Evolutionary conservation across 1,140 invertebrate species (phyloP), one percentile per base, ranked within the genome.

Genomic region (Diorhabda carinulata): DNA sequence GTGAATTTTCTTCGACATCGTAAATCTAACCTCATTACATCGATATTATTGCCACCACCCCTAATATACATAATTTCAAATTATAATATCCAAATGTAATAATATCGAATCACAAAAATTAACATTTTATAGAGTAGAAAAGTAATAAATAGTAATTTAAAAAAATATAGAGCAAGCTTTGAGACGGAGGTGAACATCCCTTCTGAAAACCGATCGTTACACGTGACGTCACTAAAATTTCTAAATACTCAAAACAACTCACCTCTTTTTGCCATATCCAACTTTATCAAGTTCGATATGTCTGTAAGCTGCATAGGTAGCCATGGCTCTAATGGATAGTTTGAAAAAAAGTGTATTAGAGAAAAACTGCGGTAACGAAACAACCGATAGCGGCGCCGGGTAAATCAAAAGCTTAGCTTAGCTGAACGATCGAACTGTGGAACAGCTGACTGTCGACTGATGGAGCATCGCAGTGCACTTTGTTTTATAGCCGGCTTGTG

Each of bases 251-350:
- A 67, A 25, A 6, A 65, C 7, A 3, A 72, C 74, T 78, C 84
- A 89, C 88, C 88, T 89, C 81, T 88, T 88, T 80, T 90, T 90
- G 66, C 88, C 88, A 78, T 86, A 88, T 78, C 88, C 88, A 70
- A 90, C 85, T 76, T 89, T 89, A 81, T 89, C 88, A 68, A 90
- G 83, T 76, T 90, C 88, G 76, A 90, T 86, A 80, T 90, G 88
- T 77, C 88, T 85, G 81, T 89, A 89, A 4, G 87, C 83, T 66
- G 88, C 87, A 81, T 89, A 89, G 68, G 88, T 87, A 69, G 88
- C 88, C 88, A 90, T 90, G 65, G 58, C 25, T 69, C 61, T 44
- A 52, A 61, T 64, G 44, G 66, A 57, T 45, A 10, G 60, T 5
- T 52, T n/a, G 47, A 52, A 52, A 52, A 67, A 47, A 61, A 61